Evolutionary conservation across 2,888 invertebrate genomes (phyloP).

Genomic region (Meteorus cinctellus): DNA sequence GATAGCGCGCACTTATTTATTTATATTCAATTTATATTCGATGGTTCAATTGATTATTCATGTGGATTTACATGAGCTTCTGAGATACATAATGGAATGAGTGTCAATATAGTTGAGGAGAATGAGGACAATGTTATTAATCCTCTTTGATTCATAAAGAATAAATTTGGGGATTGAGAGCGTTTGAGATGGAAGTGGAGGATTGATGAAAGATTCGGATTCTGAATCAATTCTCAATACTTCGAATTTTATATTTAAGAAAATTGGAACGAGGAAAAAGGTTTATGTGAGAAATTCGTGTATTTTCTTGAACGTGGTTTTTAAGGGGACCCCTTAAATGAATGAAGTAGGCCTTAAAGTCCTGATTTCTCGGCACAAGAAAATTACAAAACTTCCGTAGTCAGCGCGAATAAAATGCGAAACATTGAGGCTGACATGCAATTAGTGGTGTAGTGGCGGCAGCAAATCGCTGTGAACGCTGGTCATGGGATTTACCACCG

Average conservation of each 20-base stretch:
- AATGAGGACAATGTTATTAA: no score
- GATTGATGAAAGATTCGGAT: no score
- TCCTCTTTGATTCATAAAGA: no score
- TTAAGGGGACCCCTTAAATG: no score
- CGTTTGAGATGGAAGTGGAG: no score
- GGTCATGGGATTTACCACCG: slow-evolving; percentile 50
- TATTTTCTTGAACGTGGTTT: no score
- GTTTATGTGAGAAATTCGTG: no score
- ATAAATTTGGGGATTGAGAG: no score
- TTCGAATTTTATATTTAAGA: no score
- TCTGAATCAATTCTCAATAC: no score
- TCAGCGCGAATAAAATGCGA: slow-evolving; percentile 59
- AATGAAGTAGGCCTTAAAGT: neutral
- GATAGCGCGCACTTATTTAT: slow-evolving; percentile 6
- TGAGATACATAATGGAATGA: neutral
- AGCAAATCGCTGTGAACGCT: slow-evolving; percentile 59
- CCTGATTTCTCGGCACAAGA: neutral
- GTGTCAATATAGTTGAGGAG: no score
- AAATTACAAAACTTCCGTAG: slow-evolving; percentile 25
- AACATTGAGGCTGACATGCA: slow-evolving; percentile 56
- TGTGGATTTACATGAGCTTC: neutral
- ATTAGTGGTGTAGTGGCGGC: slow-evolving; percentile 54
- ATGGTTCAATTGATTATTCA: slow-evolving; percentile 28
- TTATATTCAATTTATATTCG: slow-evolving; percentile 22
- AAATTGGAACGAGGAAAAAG: no score